Base-by-base conservation (phyloP, 2,113 vertebrate species). In the Otus sunia region DNA sequence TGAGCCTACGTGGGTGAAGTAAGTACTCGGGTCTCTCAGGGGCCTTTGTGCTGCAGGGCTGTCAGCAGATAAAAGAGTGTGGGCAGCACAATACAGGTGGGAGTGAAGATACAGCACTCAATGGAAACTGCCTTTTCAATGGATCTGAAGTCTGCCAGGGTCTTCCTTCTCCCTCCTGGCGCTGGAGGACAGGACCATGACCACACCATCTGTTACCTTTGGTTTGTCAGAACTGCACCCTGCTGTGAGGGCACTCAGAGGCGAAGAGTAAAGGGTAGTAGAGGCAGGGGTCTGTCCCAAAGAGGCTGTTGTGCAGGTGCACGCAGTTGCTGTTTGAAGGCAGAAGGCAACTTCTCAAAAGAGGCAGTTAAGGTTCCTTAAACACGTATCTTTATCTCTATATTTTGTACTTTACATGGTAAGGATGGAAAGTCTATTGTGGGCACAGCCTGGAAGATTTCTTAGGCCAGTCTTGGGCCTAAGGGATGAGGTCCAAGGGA, bases 361-460 rank as follows among this genome's bases (percentile, higher is more conserved):
- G 11, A 49, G 13, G 14, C n/a, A 34, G 11, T 32, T 81, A 50
- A 36, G 12, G 20, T 32, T 88, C 41, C 49, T 79, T 37, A 45
- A 53, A 19, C 5, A 45, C 0, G 0, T 26, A 18, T 47, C 47
- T 91, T 74, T 67, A 59, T 18, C 34, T 72, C 23, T 76, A 11
- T 49, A 26, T 62, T 78, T 85, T 32, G 41, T 32, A 26, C 49
- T 72, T 82, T 75, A 62, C 2, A 1, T 17, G 16, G 21, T 79
- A 56, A 76, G 30, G 50, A 56, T 27, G 14, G 15, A 10, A 92
- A 36, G 39, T 52, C 76, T 7, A 12, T 32, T 27, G 55, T 49
- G 16, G 63, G 12, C 8, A 29, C 23, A 83, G 67, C 39, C 25
- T 83, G 27, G 36, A 88, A 62, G 21, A 41, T 73, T 69, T 69